A percentile compares a stretch with the other conserved stretches of the same genome.
Evolutionary conservation across 2,113 vertebrate genomes (phyloP).

Genomic region (Tor tambroides): DNA sequence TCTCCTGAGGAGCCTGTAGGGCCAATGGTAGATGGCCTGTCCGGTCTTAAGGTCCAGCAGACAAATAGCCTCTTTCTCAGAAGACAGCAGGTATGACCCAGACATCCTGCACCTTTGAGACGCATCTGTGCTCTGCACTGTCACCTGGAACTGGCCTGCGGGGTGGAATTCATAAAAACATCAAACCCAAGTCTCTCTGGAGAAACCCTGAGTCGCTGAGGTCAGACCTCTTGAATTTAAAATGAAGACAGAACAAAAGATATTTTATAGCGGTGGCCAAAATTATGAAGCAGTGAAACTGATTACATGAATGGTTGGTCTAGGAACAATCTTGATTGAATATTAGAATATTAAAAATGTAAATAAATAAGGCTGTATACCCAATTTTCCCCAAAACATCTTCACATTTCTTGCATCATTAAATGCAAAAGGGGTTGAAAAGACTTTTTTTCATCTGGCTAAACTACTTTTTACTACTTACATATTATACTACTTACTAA

Average conservation of each 20-base stretch:
- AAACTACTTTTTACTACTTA: too few species aligned
- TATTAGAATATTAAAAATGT: not conserved
- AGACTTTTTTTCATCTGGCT: too few species aligned
- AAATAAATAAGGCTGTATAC: not conserved
- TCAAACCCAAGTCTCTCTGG: constrained; percentile 42
- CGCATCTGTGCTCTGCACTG: constrained; percentile 75
- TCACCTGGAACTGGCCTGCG: constrained; percentile 76
- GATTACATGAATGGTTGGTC: not conserved
- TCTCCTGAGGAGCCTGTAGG: constrained; percentile 83
- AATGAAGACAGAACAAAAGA: not conserved
- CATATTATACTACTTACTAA: not conserved
- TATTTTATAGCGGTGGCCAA: not conserved
- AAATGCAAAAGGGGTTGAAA: not conserved
- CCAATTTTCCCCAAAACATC: not conserved
- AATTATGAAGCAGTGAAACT: not conserved
- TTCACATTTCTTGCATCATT: not conserved
- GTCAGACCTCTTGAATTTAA: not conserved
- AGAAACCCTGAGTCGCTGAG: not conserved
- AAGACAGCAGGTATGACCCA: constrained; percentile 79
- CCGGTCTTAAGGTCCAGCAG: constrained; percentile 70
- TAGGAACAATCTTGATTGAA: not conserved
- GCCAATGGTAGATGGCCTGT: constrained; percentile 79
- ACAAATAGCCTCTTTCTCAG: constrained; percentile 69
- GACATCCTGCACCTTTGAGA: constrained; percentile 79
- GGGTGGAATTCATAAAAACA: constrained; percentile 41